These are phyloP conservation scores for Poicephalus gulielmi DNA, from an alignment of 2,113 vertebrate species.

Conservation along the genomic window DNA sequence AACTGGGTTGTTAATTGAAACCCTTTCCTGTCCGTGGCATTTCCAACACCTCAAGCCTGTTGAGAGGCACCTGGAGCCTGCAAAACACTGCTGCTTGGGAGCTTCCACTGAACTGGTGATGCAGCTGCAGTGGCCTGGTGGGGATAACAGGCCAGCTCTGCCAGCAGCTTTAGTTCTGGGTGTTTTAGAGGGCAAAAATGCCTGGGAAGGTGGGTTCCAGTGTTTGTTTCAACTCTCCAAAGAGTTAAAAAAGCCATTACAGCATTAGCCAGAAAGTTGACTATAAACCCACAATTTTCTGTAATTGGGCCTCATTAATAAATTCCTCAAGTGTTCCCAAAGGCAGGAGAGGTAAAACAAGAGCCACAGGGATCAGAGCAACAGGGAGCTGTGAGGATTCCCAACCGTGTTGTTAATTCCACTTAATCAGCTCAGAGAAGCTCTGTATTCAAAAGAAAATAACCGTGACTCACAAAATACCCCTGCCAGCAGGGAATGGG, in stretches of 20 bases:
- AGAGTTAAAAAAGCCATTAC: slow-evolving; percentile 13
- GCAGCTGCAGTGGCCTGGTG: neutral
- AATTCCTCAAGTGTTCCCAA: slow-evolving; percentile 72
- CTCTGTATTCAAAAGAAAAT: slow-evolving; percentile 41
- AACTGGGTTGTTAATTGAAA: neutral
- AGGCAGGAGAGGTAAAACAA: slow-evolving; percentile 63
- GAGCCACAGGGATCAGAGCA: slow-evolving; percentile 60
- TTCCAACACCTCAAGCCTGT: accelerated
- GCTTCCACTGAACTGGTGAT: neutral
- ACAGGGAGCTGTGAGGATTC: slow-evolving; percentile 57
- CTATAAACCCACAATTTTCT: slow-evolving; percentile 59
- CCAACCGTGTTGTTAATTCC: slow-evolving; percentile 64
- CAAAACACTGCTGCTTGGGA: accelerated
- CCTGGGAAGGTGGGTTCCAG: neutral
- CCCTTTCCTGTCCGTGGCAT: neutral
- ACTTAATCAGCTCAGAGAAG: slow-evolving; percentile 70
- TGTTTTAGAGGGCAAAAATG: neutral
- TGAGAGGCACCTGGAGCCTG: neutral
- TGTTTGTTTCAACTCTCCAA: slow-evolving; percentile 3
- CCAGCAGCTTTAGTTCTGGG: neutral
- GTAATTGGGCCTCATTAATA: slow-evolving; percentile 78
- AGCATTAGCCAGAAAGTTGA: slow-evolving; percentile 40
- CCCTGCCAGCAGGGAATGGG: neutral
- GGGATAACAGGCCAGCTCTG: neutral
- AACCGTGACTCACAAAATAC: slow-evolving; percentile 42